Base-by-base conservation (phyloP, 1,140 invertebrate genomes). In the Danaus plexippus region DNA sequence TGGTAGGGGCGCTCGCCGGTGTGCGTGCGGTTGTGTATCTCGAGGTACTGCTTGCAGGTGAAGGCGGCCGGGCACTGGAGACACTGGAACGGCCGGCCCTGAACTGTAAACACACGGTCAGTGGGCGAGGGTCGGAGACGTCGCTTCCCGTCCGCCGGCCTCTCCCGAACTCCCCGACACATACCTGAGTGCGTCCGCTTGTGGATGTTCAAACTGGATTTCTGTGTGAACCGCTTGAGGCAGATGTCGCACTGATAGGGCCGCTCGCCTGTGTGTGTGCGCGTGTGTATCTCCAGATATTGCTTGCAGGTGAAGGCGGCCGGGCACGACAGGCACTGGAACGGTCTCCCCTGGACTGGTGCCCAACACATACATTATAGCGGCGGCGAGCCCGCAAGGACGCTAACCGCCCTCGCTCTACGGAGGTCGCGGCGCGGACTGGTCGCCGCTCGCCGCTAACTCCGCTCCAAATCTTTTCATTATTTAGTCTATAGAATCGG, bases 11-110 rank as follows among this genome's bases (percentile, higher is more conserved):
- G 22, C 22, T 32, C 22, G 22, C 22, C 22, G 22, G 22, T 32
- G 75, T 93, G 92, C 59, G 92, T 92, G 52, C 92, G 88, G 73
- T 92, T 92, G 87, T 95, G 94, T 59, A 94, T 92, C 82, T 93
- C 90, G 51, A 93, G 80, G 72, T 92, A 92, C 67, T 91, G 91
- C 76, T 92, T 92, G 66, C 91, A 89, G 32, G 90, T 91, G 76
- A 92, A 93, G 69, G 89, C 87, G 55, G 90, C 91, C 52, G 90
- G 89, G 70, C 90, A 91, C 67, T 89, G 84, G 66, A 90, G 89
- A 77, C 93, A 94, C 81, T 90, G 89, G 79, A 92, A 93, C 9
- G 92, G 92, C 66, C 86, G 75, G 46, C 83, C 84, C 65, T 85
- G 82, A 63, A 87, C 86, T 88, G 81, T 73, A 66, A 60, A 40